Conservation (phyloP, 2,113 vertebrate species). For the Prunella himalayana region DNA sequence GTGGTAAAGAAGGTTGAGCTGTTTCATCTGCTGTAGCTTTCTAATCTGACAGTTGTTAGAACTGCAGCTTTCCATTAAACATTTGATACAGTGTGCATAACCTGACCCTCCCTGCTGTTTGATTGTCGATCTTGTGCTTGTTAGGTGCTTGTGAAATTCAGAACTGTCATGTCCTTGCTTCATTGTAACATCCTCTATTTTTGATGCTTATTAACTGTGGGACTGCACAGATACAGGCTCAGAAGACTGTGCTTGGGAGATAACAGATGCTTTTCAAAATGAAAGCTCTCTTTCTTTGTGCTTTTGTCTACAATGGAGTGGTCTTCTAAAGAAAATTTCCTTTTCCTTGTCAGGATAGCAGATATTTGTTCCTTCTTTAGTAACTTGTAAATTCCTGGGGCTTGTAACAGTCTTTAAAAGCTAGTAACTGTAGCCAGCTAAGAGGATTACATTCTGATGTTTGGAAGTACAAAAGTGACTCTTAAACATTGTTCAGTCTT, state of each 20-base stretch:
- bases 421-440: not conserved
- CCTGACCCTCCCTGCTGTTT: not conserved
- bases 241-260: not conserved
- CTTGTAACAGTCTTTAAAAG: not conserved
- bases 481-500: not conserved
- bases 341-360: not conserved
- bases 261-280: not conserved
- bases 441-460: not conserved
- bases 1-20: not conserved
- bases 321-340: not conserved
- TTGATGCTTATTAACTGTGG: not conserved
- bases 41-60: not conserved
- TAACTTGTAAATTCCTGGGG: not conserved
- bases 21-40: not conserved
- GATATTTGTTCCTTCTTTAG: not conserved
- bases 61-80: not conserved
- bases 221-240: not conserved
- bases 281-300: not conserved
- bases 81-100: not conserved
- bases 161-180: not conserved
- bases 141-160: not conserved
- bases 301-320: not conserved
- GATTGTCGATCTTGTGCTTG: not conserved
- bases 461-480: not conserved
- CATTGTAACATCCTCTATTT: fast-evolving